Percentiles rank a stretch among this genome's conserved stretches.
Conservation (phyloP, 2,888 invertebrate genomes). For the Perizoma affinitatum region DNA sequence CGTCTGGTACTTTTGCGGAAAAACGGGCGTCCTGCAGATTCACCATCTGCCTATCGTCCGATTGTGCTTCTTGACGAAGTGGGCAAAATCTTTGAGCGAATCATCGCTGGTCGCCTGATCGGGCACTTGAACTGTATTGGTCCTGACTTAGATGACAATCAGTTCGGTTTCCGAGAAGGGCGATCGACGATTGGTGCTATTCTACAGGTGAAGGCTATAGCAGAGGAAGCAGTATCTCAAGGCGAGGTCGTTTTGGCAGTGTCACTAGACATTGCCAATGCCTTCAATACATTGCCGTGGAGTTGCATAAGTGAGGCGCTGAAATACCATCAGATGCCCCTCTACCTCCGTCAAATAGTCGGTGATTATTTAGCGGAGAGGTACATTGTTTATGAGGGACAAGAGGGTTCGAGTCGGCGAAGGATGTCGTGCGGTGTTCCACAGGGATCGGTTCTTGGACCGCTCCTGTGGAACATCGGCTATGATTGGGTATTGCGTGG, state of each 20-base stretch:
- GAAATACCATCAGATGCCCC: too few relatives aligned
- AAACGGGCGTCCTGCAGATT: too few relatives aligned
- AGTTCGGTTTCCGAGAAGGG: too few relatives aligned
- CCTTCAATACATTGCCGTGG: constrained; percentile 1
- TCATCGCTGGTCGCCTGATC: not conserved
- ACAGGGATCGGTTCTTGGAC: too few relatives aligned
- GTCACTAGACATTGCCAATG: not conserved
- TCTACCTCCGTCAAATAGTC: not conserved
- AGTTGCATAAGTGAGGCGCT: not conserved
- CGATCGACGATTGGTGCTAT: too few relatives aligned
- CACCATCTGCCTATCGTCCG: too few relatives aligned
- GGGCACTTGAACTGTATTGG: not conserved
- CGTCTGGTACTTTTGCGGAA: too few relatives aligned
- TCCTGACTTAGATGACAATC: not conserved
- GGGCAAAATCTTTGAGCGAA: not conserved
- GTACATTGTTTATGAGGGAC: not conserved
- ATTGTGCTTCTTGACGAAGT: not conserved
- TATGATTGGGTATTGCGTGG: too few relatives aligned
- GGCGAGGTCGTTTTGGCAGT: not conserved
- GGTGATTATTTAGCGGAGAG: not conserved
- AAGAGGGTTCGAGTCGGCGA: not conserved
- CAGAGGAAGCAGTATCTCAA: not conserved
- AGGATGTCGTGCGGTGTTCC: too few relatives aligned
- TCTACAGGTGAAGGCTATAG: not conserved
- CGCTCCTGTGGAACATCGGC: too few relatives aligned